Evolutionary conservation across 2,797 vertebrate species (phyloP).

Genomic region (Hippopotamyrus pictus): DNA sequence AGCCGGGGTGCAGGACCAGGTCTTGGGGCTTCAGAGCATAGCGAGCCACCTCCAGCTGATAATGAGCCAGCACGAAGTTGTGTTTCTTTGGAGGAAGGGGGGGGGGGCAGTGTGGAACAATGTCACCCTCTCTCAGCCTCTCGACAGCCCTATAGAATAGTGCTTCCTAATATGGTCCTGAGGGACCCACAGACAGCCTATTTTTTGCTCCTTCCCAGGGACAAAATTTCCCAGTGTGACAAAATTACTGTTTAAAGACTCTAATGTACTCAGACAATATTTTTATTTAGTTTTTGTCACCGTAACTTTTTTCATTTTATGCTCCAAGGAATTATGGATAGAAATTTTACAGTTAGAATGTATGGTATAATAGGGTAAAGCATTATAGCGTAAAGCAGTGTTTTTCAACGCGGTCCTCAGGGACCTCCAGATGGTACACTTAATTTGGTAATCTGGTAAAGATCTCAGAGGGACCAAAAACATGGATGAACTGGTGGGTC

Average conservation of each 20-base stretch:
- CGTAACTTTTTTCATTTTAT: not conserved
- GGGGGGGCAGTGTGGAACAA: not conserved
- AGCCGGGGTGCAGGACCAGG: slow-evolving; percentile 80
- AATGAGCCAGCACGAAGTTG: slow-evolving; percentile 68
- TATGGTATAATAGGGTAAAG: not conserved
- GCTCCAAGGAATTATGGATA: not conserved
- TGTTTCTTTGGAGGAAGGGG: slow-evolving; percentile 61
- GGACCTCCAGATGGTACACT: not conserved
- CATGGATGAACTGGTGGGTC: not conserved
- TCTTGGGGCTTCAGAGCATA: slow-evolving; percentile 70
- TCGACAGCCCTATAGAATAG: not conserved
- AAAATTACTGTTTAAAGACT: not conserved
- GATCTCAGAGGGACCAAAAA: not conserved
- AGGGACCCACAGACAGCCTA: not conserved
- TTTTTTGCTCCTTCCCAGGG: not conserved
- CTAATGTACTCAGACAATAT: not conserved
- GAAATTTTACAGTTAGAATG: not conserved
- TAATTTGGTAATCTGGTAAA: not conserved
- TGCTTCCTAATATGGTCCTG: not conserved
- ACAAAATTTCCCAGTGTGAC: not conserved
- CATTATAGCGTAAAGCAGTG: not conserved
- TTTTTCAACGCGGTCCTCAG: not conserved
- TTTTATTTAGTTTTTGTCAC: not conserved
- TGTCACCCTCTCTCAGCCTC: not conserved
- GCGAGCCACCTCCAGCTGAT: slow-evolving; percentile 68